Evolutionary conservation across 2,888 invertebrate genomes (phyloP).

Genomic region (Scaptomyza cyrtandrae): DNA sequence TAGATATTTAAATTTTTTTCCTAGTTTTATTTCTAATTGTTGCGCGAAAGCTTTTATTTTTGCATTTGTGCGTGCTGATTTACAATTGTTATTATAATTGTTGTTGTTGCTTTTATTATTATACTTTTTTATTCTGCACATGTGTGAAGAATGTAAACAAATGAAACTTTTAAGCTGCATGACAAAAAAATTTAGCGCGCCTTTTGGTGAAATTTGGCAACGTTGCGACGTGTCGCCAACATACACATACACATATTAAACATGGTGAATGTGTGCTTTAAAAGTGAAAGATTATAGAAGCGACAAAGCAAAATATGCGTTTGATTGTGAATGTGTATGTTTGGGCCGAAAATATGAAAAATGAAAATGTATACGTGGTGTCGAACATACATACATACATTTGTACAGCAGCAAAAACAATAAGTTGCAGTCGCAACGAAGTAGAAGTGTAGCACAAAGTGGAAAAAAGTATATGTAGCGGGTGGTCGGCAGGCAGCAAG

Average conservation of each 20-base stretch:
- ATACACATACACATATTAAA: slow-evolving; percentile 31
- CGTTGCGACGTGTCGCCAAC: slow-evolving; percentile 29
- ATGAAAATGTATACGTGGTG: slow-evolving; percentile 77
- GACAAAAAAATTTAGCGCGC: slow-evolving; percentile 46
- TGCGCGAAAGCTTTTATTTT: slow-evolving; percentile 65
- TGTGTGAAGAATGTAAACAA: slow-evolving; percentile 79
- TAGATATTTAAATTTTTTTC: slow-evolving; percentile 31
- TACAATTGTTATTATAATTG: slow-evolving; percentile 42
- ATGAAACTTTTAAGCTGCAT: slow-evolving; percentile 74
- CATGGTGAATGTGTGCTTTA: slow-evolving; percentile 49
- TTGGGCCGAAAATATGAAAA: slow-evolving; percentile 74
- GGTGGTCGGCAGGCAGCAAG: slow-evolving; percentile 28
- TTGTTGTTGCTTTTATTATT: slow-evolving; percentile 34
- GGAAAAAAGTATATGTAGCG: slow-evolving; percentile 75
- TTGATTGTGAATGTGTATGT: slow-evolving; percentile 12
- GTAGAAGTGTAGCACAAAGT: slow-evolving; percentile 76
- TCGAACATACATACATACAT: slow-evolving; percentile 33
- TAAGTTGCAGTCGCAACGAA: slow-evolving; percentile 49
- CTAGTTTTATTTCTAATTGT: slow-evolving; percentile 65
- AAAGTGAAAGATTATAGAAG: slow-evolving; percentile 62
- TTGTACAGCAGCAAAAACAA: slow-evolving; percentile 17
- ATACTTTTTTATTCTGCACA: slow-evolving; percentile 73
- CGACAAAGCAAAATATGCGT: slow-evolving; percentile 47
- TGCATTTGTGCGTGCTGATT: slow-evolving; percentile 45
- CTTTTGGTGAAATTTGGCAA: slow-evolving; percentile 71